Percentiles rank a stretch among this genome's conserved stretches.
Evolutionary conservation across 1,140 invertebrate species (phyloP).

Genomic region (Lepidurus apus): DNA sequence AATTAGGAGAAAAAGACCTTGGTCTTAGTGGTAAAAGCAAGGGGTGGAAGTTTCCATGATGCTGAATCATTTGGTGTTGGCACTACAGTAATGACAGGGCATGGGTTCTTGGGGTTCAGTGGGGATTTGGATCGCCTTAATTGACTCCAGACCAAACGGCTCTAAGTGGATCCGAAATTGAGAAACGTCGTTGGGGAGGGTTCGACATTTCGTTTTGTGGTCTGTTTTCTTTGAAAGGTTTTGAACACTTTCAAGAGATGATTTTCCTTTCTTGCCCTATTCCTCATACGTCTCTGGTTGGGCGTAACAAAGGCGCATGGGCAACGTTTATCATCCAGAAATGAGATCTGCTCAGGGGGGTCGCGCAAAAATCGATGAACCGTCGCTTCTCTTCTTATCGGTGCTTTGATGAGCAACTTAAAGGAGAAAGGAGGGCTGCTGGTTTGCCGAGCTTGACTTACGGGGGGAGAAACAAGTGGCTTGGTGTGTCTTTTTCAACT

Average conservation of each 20-base stretch:
- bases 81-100: background rate
- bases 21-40: too few species aligned
- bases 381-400: background rate
- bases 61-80: background rate
- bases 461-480: background rate
- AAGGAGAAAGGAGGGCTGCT: background rate
- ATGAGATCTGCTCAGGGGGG: conserved; percentile 17
- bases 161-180: conserved; percentile 8
- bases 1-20: too few species aligned
- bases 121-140: conserved; percentile 14
- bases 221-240: background rate
- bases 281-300: background rate
- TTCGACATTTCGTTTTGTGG: background rate
- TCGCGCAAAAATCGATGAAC: conserved; percentile 19
- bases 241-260: background rate
- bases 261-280: background rate
- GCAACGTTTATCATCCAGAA: conserved; percentile 21
- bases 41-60: background rate
- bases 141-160: background rate
- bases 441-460: background rate
- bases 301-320: conserved; percentile 5
- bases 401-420: background rate
- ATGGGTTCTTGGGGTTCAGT: background rate
- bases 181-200: background rate
- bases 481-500: background rate